These are phyloP conservation scores for Peromyscus eremicus DNA, from an alignment of 2,797 vertebrate species.

Conservation along the genomic window DNA sequence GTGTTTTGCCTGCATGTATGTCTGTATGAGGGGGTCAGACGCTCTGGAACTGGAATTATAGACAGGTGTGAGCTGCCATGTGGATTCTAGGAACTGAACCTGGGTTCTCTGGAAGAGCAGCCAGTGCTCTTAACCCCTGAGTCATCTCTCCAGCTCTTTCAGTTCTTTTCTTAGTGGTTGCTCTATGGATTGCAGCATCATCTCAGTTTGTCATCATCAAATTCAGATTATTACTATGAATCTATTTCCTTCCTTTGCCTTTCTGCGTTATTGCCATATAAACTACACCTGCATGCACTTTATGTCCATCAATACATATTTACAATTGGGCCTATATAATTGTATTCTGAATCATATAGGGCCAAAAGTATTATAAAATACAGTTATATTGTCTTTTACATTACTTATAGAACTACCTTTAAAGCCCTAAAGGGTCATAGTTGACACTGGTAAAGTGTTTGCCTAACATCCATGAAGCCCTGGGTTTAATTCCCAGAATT, in stretches of 20 bases:
- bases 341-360: conserved; percentile 16
- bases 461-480: neutral
- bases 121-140: neutral
- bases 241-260: neutral
- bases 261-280: neutral
- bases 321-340: neutral
- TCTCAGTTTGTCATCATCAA: neutral
- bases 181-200: neutral
- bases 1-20: neutral
- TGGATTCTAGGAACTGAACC: neutral
- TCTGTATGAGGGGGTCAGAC: neutral
- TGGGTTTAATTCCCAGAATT: neutral
- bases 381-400: neutral
- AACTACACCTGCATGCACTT: neutral
- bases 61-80: neutral
- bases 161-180: neutral
- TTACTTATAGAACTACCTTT: neutral
- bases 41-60: neutral
- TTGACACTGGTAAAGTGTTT: neutral
- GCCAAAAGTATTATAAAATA: neutral
- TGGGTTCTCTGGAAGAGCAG: neutral
- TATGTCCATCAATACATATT: neutral
- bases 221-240: neutral
- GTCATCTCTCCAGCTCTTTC: neutral
- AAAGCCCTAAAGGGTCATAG: neutral